Evolutionary conservation across 2,797 vertebrate species (phyloP), one percentile per base, ranked within the genome.

Genomic region (Melanotaenia nigrans): DNA sequence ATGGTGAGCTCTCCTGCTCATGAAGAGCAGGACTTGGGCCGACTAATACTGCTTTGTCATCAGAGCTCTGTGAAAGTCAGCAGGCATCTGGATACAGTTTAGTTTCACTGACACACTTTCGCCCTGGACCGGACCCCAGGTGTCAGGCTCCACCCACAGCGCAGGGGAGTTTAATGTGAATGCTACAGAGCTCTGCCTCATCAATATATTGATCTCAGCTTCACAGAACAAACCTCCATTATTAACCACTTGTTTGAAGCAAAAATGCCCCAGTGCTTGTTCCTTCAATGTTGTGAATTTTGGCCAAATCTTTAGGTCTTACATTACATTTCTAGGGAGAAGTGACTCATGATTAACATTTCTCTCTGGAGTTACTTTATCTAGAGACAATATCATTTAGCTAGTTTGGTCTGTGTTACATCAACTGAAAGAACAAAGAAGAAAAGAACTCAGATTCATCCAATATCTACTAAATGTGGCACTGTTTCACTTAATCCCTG

Each of bases 181-280:
- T 74, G 79, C 69, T 78, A 62, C 69, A 4, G 77, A 87, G 85
- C 85, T 83, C 82, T 85, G 5, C 36, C 49, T 71, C 16, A 16
- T 87, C 86, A 54, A 89, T 89, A 78, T 20, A 90, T 90, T 20
- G 87, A 91, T 49, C 65, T 25, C 25, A 33, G 54, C 77, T 5
- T 38, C 78, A 80, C 81, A 85, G 78, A 79, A 79, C 85, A 71
- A 85, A 75, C 85, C 68, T 77, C 77, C 83, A 87, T 87, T 81
- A 87, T 85, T 83, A 73, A 87, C 72, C 59, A 61, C 83, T 81
- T 71, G 73, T 86, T 79, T 25, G 78, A 63, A 87, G 78, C 71
- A 69, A 67, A 81, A 64, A 58, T 30, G 30, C 47, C 33, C 55
- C 1, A 4, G 14, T 0, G n/a, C 14, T 25, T 2, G 20, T 68